Evolutionary conservation across 2,888 invertebrate genomes (phyloP).

Genomic region (Aphodius granarius): DNA sequence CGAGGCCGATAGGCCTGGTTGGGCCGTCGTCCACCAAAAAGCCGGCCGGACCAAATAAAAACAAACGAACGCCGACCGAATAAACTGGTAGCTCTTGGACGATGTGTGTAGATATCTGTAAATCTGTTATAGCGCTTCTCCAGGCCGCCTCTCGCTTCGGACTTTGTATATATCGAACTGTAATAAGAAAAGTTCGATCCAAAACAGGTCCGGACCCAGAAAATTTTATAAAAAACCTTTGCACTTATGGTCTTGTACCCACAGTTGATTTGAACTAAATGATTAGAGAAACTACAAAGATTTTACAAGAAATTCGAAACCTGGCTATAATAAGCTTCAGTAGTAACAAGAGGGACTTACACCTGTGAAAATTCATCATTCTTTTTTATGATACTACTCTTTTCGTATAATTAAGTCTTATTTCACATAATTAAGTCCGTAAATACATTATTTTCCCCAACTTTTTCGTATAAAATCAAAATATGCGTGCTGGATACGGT

Average conservation of each 20-base stretch:
- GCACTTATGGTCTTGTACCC: too few relatives aligned
- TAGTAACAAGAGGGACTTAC: too few relatives aligned
- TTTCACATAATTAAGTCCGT: too few relatives aligned
- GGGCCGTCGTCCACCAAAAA: neutral
- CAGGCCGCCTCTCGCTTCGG: constrained; percentile 37
- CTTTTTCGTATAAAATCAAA: neutral
- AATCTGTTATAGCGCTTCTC: constrained; percentile 39
- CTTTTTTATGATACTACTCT: too few relatives aligned
- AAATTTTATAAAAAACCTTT: too few relatives aligned
- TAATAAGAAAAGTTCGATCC: constrained; percentile 34
- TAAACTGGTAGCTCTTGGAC: constrained; percentile 39
- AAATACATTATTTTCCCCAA: too few relatives aligned
- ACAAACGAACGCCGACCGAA: constrained; percentile 3
- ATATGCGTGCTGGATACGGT: constrained; percentile 23
- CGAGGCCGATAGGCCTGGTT: constrained; percentile 15
- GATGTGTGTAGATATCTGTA: constrained; percentile 40
- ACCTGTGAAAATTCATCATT: too few relatives aligned
- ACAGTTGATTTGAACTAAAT: too few relatives aligned
- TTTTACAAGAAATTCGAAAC: too few relatives aligned
- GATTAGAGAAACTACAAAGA: too few relatives aligned
- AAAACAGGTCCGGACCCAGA: constrained; percentile 35
- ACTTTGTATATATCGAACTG: constrained; percentile 41
- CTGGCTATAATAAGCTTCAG: too few relatives aligned
- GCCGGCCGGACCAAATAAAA: constrained; percentile 5
- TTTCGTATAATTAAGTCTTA: too few relatives aligned